These are phyloP conservation scores for Scaptomyza graminum DNA, from an alignment of 1,140 invertebrate species.

Conservation along the genomic window DNA sequence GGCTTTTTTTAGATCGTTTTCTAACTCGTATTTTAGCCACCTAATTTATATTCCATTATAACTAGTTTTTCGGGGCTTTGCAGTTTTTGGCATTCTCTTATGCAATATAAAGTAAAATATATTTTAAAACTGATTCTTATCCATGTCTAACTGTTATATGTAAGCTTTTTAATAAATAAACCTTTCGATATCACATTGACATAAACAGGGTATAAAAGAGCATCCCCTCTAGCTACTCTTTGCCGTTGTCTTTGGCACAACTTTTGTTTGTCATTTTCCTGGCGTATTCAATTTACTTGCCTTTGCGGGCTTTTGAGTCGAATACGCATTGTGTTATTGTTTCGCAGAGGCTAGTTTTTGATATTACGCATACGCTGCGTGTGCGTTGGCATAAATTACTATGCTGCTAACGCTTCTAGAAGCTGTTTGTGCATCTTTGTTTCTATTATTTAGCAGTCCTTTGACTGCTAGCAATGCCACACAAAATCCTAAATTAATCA, in stretches of 20 bases:
- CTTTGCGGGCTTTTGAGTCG: slow-evolving; percentile 24
- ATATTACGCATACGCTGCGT: slow-evolving; percentile 67
- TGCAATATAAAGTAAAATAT: too few species aligned
- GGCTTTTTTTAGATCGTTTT: too few species aligned
- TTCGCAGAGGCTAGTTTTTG: slow-evolving; percentile 15
- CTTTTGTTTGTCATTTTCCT: slow-evolving; percentile 59
- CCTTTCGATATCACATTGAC: background rate
- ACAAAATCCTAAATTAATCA: slow-evolving; percentile 80
- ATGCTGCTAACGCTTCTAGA: background rate
- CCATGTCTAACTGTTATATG: too few species aligned
- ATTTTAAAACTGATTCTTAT: too few species aligned
- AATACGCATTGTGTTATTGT: slow-evolving; percentile 31
- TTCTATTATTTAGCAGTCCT: slow-evolving; percentile 13
- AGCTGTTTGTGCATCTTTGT: slow-evolving; percentile 4
- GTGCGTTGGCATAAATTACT: slow-evolving; percentile 45
- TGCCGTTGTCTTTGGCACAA: slow-evolving; percentile 38
- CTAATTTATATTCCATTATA: too few species aligned
- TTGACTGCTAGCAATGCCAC: slow-evolving; percentile 39
- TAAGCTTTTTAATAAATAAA: background rate
- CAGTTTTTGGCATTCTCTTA: too few species aligned
- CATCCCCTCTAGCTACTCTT: background rate
- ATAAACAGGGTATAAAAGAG: slow-evolving; percentile 8
- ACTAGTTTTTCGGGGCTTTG: too few species aligned
- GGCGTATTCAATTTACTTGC: slow-evolving; percentile 50
- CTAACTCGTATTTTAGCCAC: too few species aligned